A percentile compares a stretch with the other conserved stretches of the same genome.
phyloP scores from a whole-genome alignment of 2,888 invertebrate species.

The Pteria penguin region DNA sequence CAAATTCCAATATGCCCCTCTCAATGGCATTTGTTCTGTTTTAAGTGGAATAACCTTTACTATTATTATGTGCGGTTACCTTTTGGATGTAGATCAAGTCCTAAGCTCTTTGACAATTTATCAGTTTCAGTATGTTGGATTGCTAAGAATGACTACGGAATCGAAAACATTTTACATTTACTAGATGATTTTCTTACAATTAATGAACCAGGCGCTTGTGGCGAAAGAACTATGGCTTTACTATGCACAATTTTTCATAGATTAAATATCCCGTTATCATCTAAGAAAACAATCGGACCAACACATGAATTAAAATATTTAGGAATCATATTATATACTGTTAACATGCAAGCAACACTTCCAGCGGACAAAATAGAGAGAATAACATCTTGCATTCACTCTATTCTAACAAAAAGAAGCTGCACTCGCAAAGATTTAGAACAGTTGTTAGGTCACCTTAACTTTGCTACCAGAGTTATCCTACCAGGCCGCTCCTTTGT shows the following conservation, averaged over 20 bases:
- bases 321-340: slow-evolving; percentile 31
- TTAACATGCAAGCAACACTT: slow-evolving; percentile 31
- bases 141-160: slow-evolving; percentile 1
- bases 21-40: slow-evolving; percentile 29
- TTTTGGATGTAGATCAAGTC: slow-evolving; percentile 39
- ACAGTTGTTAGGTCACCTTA: slow-evolving; percentile 29
- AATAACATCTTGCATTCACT: slow-evolving; percentile 5
- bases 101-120: slow-evolving; percentile 35
- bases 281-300: slow-evolving; percentile 29
- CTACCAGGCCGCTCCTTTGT: slow-evolving; percentile 33
- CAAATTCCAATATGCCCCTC: slow-evolving; percentile 5
- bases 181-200: slow-evolving; percentile 35
- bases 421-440: slow-evolving; percentile 33
- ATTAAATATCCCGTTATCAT: slow-evolving; percentile 16
- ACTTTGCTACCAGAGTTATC: slow-evolving; percentile 37
- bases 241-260: slow-evolving; percentile 23
- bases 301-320: slow-evolving; percentile 27
- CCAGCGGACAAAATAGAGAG: slow-evolving; percentile 36
- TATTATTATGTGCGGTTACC: slow-evolving; percentile 22
- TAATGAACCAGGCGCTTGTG: not conserved
- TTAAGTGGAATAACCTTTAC: slow-evolving; percentile 26
- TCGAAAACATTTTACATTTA: slow-evolving; percentile 22
- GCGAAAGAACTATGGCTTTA: slow-evolving; percentile 5
- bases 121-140: slow-evolving; percentile 37
- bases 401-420: slow-evolving; percentile 11